These are phyloP conservation scores for Polydesmus complanatus DNA, from an alignment of 2,888 invertebrate genomes.

Conservation along the genomic window DNA sequence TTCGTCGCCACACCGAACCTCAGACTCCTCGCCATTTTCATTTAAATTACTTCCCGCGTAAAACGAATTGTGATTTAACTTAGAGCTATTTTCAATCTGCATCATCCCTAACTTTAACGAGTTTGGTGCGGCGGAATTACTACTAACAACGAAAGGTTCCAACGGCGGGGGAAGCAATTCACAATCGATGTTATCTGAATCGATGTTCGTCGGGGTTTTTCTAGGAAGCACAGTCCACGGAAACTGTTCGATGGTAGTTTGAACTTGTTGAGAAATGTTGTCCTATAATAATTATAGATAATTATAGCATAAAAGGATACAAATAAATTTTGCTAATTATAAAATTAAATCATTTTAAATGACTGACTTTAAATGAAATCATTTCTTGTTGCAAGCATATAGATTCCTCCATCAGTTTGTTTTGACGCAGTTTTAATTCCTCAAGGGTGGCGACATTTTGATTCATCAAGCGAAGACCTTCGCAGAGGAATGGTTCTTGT, in stretches of 20 bases:
- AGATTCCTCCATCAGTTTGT: conserved; percentile 48
- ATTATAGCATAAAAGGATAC: neutral
- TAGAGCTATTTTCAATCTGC: no score
- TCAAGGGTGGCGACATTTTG: conserved; percentile 59
- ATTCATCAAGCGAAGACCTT: conserved; percentile 63
- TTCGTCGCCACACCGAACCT: neutral
- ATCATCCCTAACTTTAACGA: neutral
- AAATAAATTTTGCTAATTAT: neutral
- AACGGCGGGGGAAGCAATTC: conserved; percentile 42
- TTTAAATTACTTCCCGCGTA: no score
- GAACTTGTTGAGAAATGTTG: conserved; percentile 56
- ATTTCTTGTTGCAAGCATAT: conserved; percentile 53
- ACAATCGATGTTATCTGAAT: conserved; percentile 38
- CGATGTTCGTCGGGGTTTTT: conserved; percentile 48
- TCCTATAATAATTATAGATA: conserved; percentile 38
- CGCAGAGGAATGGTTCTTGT: conserved; percentile 29
- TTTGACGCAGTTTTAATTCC: conserved; percentile 49
- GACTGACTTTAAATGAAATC: conserved; percentile 48
- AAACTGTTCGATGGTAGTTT: conserved; percentile 53
- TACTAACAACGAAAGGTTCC: conserved; percentile 33
- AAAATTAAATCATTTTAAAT: neutral
- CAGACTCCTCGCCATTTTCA: neutral
- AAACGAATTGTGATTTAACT: no score
- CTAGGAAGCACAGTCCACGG: conserved; percentile 54
- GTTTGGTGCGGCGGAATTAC: neutral